Evolutionary conservation across 1,140 invertebrate genomes (phyloP).

Genomic region (Whitmania pigra): DNA sequence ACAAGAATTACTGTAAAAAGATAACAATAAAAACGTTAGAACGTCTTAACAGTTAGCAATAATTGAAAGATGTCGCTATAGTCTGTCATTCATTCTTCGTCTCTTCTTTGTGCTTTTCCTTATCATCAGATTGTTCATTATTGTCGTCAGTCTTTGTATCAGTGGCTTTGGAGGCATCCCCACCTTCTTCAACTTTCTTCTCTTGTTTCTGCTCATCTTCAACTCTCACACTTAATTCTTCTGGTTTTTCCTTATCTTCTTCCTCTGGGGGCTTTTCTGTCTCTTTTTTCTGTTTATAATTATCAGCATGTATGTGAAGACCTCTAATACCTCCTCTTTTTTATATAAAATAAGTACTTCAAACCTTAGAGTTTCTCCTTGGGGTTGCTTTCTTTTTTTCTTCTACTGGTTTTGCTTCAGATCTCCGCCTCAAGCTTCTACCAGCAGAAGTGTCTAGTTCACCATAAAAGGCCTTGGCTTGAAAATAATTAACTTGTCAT

Average conservation of each 20-base stretch:
- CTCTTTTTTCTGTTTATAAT: background rate
- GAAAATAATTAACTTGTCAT: background rate
- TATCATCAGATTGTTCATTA: conserved; percentile 12
- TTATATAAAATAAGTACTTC: background rate
- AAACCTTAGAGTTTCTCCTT: background rate
- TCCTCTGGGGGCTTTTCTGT: background rate
- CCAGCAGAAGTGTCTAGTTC: conserved; percentile 8
- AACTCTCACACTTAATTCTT: background rate
- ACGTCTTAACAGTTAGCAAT: conserved; percentile 2
- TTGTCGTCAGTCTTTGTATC: background rate
- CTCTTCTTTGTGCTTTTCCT: conserved; percentile 7
- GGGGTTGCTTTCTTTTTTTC: conserved; percentile 11
- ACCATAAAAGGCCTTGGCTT: conserved; percentile 11
- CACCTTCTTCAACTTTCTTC: background rate
- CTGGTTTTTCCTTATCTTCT: conserved; percentile 7
- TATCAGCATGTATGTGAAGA: background rate
- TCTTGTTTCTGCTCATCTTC: background rate
- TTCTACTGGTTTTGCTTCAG: conserved; percentile 9
- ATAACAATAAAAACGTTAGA: conserved; percentile 10
- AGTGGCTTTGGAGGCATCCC: background rate
- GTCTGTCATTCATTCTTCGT: conserved; percentile 9
- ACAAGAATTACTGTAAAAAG: conserved; percentile 6
- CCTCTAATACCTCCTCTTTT: background rate
- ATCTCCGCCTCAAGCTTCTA: conserved; percentile 3
- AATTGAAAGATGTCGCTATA: background rate